A percentile compares a stretch with the other conserved stretches of the same genome.
Conservation (phyloP, 2,888 invertebrate species). For the Cryptocephalus moraei region DNA sequence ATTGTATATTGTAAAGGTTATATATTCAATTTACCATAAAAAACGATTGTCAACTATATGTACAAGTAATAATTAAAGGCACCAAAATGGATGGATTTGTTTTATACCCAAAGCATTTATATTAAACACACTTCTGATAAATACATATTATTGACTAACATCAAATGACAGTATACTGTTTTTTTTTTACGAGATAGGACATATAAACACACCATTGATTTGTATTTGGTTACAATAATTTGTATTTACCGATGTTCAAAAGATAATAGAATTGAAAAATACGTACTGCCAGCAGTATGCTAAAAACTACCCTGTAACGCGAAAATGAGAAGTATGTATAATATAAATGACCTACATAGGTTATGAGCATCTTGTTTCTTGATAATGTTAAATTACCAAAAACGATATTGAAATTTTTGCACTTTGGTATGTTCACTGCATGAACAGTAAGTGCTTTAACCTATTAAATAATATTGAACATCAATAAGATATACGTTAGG, state of each 20-base stretch:
- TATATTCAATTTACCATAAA: constrained; percentile 14
- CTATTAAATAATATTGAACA: constrained; percentile 15
- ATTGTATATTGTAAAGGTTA: constrained; percentile 23
- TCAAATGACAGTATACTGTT: too few species aligned
- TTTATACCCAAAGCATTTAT: constrained; percentile 13
- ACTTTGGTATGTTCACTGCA: constrained; percentile 15
- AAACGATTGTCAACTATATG: constrained; percentile 29
- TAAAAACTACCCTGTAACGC: too few species aligned
- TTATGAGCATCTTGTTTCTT: constrained; percentile 32
- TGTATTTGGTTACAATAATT: too few species aligned
- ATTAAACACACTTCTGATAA: too few species aligned
- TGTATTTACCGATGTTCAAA: too few species aligned
- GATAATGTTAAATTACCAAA: constrained; percentile 21
- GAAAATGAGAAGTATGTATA: too few species aligned
- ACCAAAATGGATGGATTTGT: constrained; percentile 40
- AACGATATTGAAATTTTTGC: constrained; percentile 6
- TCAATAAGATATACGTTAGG: constrained; percentile 8
- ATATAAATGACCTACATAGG: constrained; percentile 5
- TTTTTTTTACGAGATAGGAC: too few species aligned
- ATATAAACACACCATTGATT: too few species aligned
- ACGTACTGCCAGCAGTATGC: too few species aligned
- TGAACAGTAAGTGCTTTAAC: constrained; percentile 20
- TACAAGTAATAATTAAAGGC: constrained; percentile 32
- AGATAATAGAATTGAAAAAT: too few species aligned
- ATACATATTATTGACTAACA: too few species aligned